Evolutionary conservation across 2,888 invertebrate species (phyloP).

Genomic region (Thelaira solivaga): DNA sequence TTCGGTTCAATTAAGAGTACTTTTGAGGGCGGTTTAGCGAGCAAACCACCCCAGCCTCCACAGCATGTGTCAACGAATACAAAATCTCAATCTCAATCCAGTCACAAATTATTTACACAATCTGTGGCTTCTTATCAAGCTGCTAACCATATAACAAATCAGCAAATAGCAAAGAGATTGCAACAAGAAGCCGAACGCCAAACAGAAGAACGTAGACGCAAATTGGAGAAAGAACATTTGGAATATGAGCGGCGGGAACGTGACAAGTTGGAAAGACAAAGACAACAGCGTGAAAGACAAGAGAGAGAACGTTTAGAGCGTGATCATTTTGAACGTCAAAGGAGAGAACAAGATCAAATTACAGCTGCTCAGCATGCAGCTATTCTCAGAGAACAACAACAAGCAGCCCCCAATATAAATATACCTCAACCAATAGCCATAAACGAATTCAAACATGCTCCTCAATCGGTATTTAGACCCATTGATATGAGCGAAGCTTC

Average conservation of each 20-base stretch:
- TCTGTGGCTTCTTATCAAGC: constrained; percentile 39
- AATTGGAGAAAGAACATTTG: constrained; percentile 75
- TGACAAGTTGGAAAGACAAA: constrained; percentile 55
- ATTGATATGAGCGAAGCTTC: constrained; percentile 71
- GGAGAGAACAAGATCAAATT: constrained; percentile 66
- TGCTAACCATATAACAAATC: constrained; percentile 39
- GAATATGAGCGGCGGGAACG: constrained; percentile 66
- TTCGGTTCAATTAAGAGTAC: constrained; percentile 90
- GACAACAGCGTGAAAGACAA: constrained; percentile 62
- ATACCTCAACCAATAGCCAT: constrained; percentile 79
- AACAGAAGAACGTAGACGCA: constrained; percentile 68
- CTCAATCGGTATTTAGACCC: constrained; percentile 85
- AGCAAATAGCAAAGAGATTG: constrained; percentile 55
- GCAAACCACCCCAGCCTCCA: constrained; percentile 76
- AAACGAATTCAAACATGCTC: constrained; percentile 87
- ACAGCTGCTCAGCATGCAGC: constrained; percentile 71
- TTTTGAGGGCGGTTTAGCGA: constrained; percentile 81
- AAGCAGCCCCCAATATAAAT: constrained; percentile 69
- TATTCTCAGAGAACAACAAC: constrained; percentile 65
- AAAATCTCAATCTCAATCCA: constrained; percentile 79
- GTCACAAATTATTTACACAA: constrained; percentile 67
- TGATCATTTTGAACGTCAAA: constrained; percentile 68
- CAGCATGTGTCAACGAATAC: constrained; percentile 64
- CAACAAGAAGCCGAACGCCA: constrained; percentile 64
- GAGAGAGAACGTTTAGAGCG: constrained; percentile 76